phyloP scores from a whole-genome alignment of 2,113 vertebrate genomes.

The Oenanthe melanoleuca region DNA sequence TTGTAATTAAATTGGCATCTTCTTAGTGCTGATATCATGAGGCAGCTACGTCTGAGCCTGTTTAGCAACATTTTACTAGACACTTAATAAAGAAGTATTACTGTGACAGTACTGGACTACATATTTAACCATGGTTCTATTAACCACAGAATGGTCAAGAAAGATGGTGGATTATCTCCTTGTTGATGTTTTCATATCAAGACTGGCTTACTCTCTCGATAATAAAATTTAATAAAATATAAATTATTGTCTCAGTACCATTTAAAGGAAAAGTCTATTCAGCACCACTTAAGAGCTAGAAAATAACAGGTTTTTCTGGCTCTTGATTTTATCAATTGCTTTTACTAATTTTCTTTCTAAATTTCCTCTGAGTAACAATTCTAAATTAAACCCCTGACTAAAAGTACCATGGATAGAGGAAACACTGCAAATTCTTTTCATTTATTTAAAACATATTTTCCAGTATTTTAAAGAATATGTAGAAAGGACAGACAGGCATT shows the following conservation, averaged over 20 bases:
- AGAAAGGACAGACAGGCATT: not conserved
- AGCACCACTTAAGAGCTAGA: not conserved
- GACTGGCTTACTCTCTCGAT: not conserved
- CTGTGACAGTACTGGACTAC: not conserved
- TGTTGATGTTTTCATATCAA: not conserved
- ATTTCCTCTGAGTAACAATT: not conserved
- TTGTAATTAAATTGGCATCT: not conserved
- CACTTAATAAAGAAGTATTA: not conserved
- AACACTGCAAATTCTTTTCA: not conserved
- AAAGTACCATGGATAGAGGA: not conserved
- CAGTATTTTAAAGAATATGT: not conserved
- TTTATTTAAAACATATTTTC: not conserved
- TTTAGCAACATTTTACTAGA: not conserved
- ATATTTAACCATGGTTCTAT: not conserved
- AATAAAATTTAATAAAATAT: not conserved
- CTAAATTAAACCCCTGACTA: not conserved
- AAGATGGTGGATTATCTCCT: not conserved
- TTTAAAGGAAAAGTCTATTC: not conserved
- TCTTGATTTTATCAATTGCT: not conserved
- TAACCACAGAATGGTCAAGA: not conserved
- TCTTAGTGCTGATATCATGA: not conserved
- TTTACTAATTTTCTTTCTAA: not conserved
- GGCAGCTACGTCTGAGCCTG: not conserved
- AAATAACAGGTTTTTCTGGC: not conserved
- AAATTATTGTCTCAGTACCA: not conserved